Conservation (phyloP, 2,888 invertebrate genomes). For the Toxonevra muliebris region DNA sequence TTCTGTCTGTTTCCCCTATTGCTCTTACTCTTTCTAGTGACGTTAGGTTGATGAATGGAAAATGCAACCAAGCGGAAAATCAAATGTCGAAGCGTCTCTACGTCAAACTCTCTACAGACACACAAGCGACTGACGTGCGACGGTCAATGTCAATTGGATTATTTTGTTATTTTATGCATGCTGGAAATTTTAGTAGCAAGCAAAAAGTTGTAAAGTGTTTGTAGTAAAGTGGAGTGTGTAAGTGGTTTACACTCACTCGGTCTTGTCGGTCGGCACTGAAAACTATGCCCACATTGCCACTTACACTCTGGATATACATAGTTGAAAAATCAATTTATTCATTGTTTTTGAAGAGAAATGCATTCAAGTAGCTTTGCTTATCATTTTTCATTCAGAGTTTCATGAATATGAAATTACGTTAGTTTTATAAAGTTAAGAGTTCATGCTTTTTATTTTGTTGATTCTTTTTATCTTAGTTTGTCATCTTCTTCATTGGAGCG, state of each 20-base stretch:
- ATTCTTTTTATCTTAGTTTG: too few species aligned
- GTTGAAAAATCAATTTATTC: too few species aligned
- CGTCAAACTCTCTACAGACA: constrained; percentile 13
- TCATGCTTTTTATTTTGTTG: too few species aligned
- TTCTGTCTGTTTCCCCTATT: neutral
- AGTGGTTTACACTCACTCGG: constrained; percentile 1
- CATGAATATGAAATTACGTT: too few species aligned
- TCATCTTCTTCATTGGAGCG: too few species aligned
- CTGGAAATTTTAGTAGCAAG: neutral
- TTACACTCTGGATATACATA: neutral
- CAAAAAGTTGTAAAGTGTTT: too few species aligned
- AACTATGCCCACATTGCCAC: constrained; percentile 11
- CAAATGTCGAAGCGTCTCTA: constrained; percentile 48
- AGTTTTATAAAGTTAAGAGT: too few species aligned
- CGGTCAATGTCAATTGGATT: constrained; percentile 19
- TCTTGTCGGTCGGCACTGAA: constrained; percentile 13
- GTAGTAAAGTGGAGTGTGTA: neutral
- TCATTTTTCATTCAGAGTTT: too few species aligned
- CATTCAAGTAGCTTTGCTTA: too few species aligned
- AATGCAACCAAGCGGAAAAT: constrained; percentile 54
- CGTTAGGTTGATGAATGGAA: constrained; percentile 23
- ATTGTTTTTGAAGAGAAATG: too few species aligned
- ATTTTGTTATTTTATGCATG: neutral
- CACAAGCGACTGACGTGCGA: neutral
- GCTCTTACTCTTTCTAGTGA: constrained; percentile 5